Conservation (phyloP, 2,797 vertebrate genomes). For the Linurgus olivaceus region DNA sequence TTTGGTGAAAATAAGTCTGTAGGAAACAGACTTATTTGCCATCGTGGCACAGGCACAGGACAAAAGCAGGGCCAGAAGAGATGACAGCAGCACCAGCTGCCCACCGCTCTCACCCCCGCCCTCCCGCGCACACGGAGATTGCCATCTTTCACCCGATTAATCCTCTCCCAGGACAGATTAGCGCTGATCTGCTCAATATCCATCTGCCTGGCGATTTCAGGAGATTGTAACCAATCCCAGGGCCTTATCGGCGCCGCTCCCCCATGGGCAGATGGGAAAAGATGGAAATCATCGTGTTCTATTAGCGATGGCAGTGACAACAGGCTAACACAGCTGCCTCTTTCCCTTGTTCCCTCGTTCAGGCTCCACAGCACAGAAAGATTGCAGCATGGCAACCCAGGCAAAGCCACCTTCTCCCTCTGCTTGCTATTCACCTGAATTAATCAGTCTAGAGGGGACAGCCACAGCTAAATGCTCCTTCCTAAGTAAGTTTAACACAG, state of each 20-base stretch:
- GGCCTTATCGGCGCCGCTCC: constrained; percentile 41
- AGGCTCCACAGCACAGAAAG: not conserved
- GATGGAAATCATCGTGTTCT: constrained; percentile 65
- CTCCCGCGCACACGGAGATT: not conserved
- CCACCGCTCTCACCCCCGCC: constrained; percentile 2
- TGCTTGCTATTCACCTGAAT: not conserved
- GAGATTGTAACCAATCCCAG: constrained; percentile 74
- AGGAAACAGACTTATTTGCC: not conserved
- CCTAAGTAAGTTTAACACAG: not conserved
- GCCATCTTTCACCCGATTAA: constrained; percentile 75
- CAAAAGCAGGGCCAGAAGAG: constrained; percentile 44
- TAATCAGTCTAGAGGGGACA: not conserved
- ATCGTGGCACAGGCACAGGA: not conserved
- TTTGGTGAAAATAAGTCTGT: not conserved
- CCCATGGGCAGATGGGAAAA: constrained; percentile 60
- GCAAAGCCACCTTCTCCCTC: not conserved
- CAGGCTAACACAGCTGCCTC: constrained; percentile 56
- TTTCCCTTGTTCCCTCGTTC: not conserved
- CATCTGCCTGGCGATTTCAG: constrained; percentile 75
- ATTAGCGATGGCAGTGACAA: constrained; percentile 52
- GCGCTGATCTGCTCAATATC: constrained; percentile 76
- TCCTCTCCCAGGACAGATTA: constrained; percentile 76
- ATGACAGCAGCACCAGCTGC: constrained; percentile 64
- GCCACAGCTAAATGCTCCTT: not conserved
- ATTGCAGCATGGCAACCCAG: not conserved